These are phyloP conservation scores for Oxytorus armatus DNA, from an alignment of 2,888 invertebrate genomes.

Conservation along the genomic window DNA sequence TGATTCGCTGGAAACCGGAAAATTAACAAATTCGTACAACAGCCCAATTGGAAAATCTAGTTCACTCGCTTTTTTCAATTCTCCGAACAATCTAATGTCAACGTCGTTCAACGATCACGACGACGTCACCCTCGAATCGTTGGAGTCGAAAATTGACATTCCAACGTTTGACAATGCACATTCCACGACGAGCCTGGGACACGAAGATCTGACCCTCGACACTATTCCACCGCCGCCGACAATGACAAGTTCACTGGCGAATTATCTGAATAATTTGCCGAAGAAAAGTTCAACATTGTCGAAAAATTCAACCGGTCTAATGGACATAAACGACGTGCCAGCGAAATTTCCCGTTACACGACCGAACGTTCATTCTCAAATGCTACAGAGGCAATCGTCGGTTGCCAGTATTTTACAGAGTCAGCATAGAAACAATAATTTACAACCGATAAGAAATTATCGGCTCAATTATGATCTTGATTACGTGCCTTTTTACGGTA, in stretches of 20 bases:
- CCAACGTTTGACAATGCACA: slow-evolving; percentile 59
- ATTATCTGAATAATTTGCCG: slow-evolving; percentile 80
- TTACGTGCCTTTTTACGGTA: slow-evolving; percentile 79
- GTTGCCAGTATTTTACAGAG: slow-evolving; percentile 79
- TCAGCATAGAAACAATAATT: slow-evolving; percentile 74
- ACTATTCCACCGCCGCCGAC: slow-evolving; percentile 78
- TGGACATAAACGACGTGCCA: slow-evolving; percentile 77
- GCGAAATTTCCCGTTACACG: slow-evolving; percentile 72
- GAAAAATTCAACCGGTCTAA: slow-evolving; percentile 76
- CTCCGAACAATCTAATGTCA: slow-evolving; percentile 76
- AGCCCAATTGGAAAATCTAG: slow-evolving; percentile 31
- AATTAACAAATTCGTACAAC: slow-evolving; percentile 33
- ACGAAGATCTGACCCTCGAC: slow-evolving; percentile 71
- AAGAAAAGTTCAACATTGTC: slow-evolving; percentile 78
- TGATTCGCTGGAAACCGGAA: slow-evolving; percentile 43
- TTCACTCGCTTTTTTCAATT: slow-evolving; percentile 71
- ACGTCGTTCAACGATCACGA: slow-evolving; percentile 74
- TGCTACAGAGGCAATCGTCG: slow-evolving; percentile 79
- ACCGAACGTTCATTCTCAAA: slow-evolving; percentile 66
- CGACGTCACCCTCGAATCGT: slow-evolving; percentile 64
- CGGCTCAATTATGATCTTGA: slow-evolving; percentile 81
- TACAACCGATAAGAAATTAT: slow-evolving; percentile 78
- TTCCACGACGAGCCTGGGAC: slow-evolving; percentile 58
- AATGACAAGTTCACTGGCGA: slow-evolving; percentile 79
- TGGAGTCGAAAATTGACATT: slow-evolving; percentile 67